These are phyloP conservation scores for Drymonia ruficornis DNA, from an alignment of 2,888 invertebrate genomes.

Conservation along the genomic window DNA sequence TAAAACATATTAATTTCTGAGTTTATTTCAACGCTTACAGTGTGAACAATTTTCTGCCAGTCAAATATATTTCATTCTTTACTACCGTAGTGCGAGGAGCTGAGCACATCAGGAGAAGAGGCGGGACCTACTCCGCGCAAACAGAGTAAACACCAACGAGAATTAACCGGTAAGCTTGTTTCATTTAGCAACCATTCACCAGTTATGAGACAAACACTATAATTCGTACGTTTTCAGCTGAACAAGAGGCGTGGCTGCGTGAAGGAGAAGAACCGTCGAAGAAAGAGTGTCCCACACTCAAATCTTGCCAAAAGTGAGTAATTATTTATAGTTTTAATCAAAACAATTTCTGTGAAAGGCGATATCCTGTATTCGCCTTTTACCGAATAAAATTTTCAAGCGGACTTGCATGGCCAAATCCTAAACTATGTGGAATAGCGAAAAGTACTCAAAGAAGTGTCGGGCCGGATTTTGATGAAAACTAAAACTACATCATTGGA, in stretches of 20 bases:
- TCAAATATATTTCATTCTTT: background rate
- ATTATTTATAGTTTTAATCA: background rate
- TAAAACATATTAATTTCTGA: no score
- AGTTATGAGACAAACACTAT: background rate
- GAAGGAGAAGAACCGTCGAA: constrained; percentile 79
- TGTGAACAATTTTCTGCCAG: no score
- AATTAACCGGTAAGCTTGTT: constrained; percentile 65
- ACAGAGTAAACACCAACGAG: constrained; percentile 83
- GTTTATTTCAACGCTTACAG: no score
- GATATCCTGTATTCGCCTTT: no score
- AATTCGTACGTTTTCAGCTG: constrained; percentile 52
- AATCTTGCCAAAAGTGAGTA: constrained; percentile 79
- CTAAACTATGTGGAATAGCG: no score
- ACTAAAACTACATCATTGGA: no score
- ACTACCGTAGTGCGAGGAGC: constrained; percentile 83
- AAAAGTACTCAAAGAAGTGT: no score
- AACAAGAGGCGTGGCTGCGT: constrained; percentile 77
- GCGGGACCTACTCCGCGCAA: constrained; percentile 86
- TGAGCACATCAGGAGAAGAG: constrained; percentile 81
- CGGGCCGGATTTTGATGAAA: no score
- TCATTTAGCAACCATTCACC: constrained; percentile 2
- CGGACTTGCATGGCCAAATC: no score
- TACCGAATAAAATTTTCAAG: no score
- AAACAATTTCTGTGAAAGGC: no score
- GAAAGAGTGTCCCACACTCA: constrained; percentile 74